phyloP scores from a whole-genome alignment of 92 coral and sea anemone genomes.

The Palythoa caribaeorum region DNA sequence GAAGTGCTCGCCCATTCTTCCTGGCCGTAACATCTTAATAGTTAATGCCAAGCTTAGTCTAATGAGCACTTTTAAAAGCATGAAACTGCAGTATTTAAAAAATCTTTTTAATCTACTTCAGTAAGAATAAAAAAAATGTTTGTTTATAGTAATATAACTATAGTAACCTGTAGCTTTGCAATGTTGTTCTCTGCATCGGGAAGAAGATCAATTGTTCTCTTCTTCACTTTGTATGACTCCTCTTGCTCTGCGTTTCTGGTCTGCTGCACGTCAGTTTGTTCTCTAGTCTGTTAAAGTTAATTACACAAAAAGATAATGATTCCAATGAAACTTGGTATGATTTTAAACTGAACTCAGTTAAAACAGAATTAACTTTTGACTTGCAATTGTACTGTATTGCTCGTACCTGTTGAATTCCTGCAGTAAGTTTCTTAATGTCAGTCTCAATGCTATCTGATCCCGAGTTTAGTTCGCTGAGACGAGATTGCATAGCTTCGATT shows the following conservation, averaged over 20 bases:
- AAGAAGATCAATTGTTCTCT: conserved; percentile 90
- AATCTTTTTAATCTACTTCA: no score
- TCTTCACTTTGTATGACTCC: conserved; percentile 93
- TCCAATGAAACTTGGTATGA: neutral
- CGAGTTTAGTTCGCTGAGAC: conserved; percentile 81
- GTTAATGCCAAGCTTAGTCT: no score
- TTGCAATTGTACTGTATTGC: neutral
- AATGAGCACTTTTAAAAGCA: no score
- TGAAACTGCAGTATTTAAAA: no score
- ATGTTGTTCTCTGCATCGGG: conserved; percentile 98
- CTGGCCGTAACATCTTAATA: no score
- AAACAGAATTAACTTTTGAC: neutral
- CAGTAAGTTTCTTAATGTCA: conserved; percentile 80
- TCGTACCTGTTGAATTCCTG: conserved; percentile 88
- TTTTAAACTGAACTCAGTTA: neutral
- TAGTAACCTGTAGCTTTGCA: conserved; percentile 90
- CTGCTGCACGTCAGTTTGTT: conserved; percentile 73
- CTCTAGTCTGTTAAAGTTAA: conserved; percentile 72
- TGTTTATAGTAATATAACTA: neutral
- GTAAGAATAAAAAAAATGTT: no score
- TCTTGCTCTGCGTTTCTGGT: conserved; percentile 85
- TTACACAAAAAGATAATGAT: neutral
- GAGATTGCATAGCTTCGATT: conserved; percentile 78
- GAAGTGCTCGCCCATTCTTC: no score
- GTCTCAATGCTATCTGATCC: conserved; percentile 74